Evolutionary conservation across 2,888 invertebrate genomes (phyloP), one percentile per base, ranked within the genome.

Genomic region (Aleiodes leptofemur): DNA sequence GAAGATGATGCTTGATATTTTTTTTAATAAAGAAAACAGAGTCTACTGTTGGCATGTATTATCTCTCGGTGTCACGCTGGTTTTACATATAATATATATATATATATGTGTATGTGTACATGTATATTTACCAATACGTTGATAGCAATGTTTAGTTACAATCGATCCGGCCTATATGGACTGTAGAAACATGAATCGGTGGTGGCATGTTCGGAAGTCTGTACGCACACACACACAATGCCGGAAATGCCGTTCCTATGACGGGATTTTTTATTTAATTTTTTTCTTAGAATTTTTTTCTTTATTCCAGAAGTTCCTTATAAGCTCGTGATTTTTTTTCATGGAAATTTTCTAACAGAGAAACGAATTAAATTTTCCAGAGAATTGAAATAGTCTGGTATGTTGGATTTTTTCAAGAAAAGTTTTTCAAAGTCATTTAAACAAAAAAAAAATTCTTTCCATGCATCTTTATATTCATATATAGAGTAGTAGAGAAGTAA

Each of bases 241-340:
- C 48, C 64, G 64, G 64, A 64, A 64, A 48, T 64, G 64, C 64
- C 64, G 64, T 64, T 64, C 64, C 48, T 64, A 38, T 64, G 64
- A 64, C 64, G 64, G 64, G 43, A 50, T 59, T 50, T n/a, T 57
- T 5, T 69, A 48, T 69, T 16, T 16, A 31, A 16, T 31, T 31
- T 53, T 29, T 51, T 69, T 69, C n/a, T 31, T 34, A 13, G 14
- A 9, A 14, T 48, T 23, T 69, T n/a, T 29, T 9, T 6, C 11
- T 3, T 8, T 23, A 34, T 53, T 31, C 14, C 31, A 8, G n/a
- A 0, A 7, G 31, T 16, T 31, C 29, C 7, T 43, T 3, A 43
- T 3, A 43, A 43, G 7, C 11, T 43, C 23, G 9, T 11, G 43
- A 7, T 9, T 43, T 43, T 11, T 43, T 11, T 34, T 34, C 6